phyloP scores from a whole-genome alignment of 1,140 invertebrate genomes.

The Calliphora vicina region DNA sequence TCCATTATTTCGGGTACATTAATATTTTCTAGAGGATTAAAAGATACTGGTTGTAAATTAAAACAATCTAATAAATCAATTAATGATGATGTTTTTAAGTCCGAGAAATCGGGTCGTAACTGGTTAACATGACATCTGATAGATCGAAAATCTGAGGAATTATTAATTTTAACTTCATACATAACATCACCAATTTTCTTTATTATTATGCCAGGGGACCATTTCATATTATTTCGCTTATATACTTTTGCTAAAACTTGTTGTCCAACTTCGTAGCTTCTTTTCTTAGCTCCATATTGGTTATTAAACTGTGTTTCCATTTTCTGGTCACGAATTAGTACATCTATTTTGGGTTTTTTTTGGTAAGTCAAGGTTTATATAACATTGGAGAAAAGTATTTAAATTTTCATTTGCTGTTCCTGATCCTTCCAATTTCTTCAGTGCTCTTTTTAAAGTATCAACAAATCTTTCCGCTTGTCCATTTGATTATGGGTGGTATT shows the following conservation, averaged over 20 bases:
- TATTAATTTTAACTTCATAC: background rate
- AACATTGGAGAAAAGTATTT: no score
- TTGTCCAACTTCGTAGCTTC: background rate
- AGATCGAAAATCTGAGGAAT: background rate
- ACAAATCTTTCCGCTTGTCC: constrained; percentile 49
- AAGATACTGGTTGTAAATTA: background rate
- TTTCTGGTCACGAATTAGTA: background rate
- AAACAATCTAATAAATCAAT: background rate
- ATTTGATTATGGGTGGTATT: constrained; percentile 48
- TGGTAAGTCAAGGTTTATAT: background rate
- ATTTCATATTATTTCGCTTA: background rate
- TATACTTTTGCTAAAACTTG: background rate
- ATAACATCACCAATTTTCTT: background rate
- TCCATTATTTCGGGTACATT: no score
- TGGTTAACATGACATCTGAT: background rate
- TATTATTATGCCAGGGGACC: background rate
- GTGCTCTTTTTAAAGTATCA: constrained; percentile 34
- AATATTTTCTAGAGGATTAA: background rate
- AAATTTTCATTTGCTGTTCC: background rate
- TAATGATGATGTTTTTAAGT: background rate
- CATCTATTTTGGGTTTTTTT: background rate
- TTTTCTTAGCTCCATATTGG: background rate
- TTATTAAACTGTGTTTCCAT: background rate
- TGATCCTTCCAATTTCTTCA: constrained; percentile 12
- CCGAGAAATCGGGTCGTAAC: background rate